Percentiles rank a stretch among this genome's conserved stretches.
These are phyloP conservation scores for Holothuria leucospilota DNA, from an alignment of 53 echinoderm and acorn worm species.

Conservation along the genomic window DNA sequence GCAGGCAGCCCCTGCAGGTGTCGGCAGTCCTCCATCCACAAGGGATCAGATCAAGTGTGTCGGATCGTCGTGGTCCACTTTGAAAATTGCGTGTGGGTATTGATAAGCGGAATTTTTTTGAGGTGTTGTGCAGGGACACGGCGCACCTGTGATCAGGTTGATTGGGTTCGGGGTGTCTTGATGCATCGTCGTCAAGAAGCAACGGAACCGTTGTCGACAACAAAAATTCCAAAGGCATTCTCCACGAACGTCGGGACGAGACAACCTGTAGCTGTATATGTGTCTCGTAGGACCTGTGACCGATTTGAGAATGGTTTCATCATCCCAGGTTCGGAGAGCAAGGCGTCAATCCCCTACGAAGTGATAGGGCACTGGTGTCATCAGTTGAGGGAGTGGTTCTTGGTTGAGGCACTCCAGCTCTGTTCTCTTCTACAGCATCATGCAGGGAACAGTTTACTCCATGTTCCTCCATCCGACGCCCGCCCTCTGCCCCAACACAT, in stretches of 20 bases:
- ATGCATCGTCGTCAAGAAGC: slow-evolving; percentile 61
- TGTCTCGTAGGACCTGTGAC: slow-evolving; percentile 51
- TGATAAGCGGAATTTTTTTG: slow-evolving; percentile 49
- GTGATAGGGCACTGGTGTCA: slow-evolving; percentile 39
- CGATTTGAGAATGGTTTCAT: slow-evolving; percentile 62
- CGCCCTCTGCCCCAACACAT: slow-evolving; percentile 8
- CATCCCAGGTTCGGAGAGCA: slow-evolving; percentile 17
- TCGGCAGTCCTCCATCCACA: too few species aligned
- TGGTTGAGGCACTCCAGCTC: slow-evolving; percentile 50
- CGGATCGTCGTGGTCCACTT: background rate
- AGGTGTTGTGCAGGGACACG: slow-evolving; percentile 59
- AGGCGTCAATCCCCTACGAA: slow-evolving; percentile 34
- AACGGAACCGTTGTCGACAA: slow-evolving; percentile 63
- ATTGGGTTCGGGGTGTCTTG: slow-evolving; percentile 50
- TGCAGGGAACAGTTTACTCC: too few species aligned
- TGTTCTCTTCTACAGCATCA: slow-evolving; percentile 4
- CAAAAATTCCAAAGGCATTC: slow-evolving; percentile 57
- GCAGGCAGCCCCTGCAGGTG: too few species aligned
- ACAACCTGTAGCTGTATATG: slow-evolving; percentile 63
- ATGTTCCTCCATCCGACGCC: slow-evolving; percentile 1
- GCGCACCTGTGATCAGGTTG: slow-evolving; percentile 67
- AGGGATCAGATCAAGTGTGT: too few species aligned
- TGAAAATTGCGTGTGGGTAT: slow-evolving; percentile 47
- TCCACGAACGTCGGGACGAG: slow-evolving; percentile 49
- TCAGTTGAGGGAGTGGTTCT: slow-evolving; percentile 54